Base-by-base conservation (phyloP, 1,140 invertebrate species). In the Drosophila fuyamai region DNA sequence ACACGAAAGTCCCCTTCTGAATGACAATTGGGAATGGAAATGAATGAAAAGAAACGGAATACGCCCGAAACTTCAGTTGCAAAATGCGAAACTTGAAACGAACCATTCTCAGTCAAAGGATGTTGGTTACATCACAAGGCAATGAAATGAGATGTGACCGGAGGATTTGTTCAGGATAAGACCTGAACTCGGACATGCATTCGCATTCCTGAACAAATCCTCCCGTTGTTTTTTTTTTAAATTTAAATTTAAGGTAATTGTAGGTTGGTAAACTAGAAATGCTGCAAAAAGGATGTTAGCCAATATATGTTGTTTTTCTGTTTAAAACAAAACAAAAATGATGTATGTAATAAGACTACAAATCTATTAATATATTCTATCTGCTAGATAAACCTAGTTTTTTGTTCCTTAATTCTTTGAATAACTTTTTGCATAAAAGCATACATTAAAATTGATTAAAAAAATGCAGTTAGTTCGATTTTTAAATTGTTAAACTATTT, bases 71-170 rank as follows among this genome's bases (percentile, higher is more conserved):
- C 38, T 10, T 58, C 13, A 38, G 41, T 71, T 40, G 47, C 65
- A 56, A 36, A 62, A 27, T n/a, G 35, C 56, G 50, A 44, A 54
- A 63, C 23, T 27, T 36, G 59, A 66, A 71, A 61, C 41, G 61
- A 70, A 56, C 56, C 51, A 81, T 54, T 70, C 29, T 16, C 48
- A 61, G 36, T 54, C 38, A 13, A 18, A 54, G 57, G 53, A 60
- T 38, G 54, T 27, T 47, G 56, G 68, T 84, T 85, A 78, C 78
- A 86, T 86, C 78, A 78, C 70, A 62, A 48, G 65, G 36, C 44
- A 43, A 14, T 41, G 12, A 50, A n/a, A n/a, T 14, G 23, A 48
- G n/a, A 50, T 13, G 9, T 6, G 36, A 58, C 12, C 13, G 36
- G 18, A 71, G 68, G 2, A 51, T n/a, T 16, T n/a, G n/a, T n/a